Evolutionary conservation across 2,113 vertebrate genomes (phyloP).

Genomic region (Pitta sordida): DNA sequence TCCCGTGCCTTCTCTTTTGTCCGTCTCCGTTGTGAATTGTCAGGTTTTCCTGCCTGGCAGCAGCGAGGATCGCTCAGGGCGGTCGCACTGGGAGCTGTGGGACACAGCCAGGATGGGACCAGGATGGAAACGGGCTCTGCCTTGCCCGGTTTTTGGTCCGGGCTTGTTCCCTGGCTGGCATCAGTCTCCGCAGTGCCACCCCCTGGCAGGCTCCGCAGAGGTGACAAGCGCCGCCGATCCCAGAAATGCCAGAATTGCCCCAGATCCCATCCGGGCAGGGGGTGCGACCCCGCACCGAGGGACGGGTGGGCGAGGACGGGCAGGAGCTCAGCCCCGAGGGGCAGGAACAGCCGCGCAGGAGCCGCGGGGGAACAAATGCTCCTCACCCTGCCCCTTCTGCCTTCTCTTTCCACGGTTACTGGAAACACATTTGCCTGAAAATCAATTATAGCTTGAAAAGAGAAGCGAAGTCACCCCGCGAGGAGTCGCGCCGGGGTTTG

Average conservation of each 20-base stretch:
- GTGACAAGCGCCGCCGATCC: background rate
- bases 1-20: background rate
- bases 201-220: conserved; percentile 37
- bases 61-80: background rate
- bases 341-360: background rate
- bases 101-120: fast-evolving
- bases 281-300: fast-evolving
- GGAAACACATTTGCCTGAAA: background rate
- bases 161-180: background rate
- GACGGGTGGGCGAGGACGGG: background rate
- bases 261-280: background rate
- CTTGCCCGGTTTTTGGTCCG: fast-evolving
- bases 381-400: background rate
- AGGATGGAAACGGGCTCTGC: too few relatives aligned
- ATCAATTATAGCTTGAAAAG: background rate
- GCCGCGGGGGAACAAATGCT: fast-evolving
- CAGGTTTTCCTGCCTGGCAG: background rate
- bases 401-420: background rate
- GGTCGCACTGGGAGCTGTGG: fast-evolving
- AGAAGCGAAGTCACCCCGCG: background rate
- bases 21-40: fast-evolving
- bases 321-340: background rate
- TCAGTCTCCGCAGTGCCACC: conserved; percentile 61
- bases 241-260: background rate
- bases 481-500: background rate